Conservation (phyloP, 2,888 invertebrate genomes). For the Lasioglossum pauxillum region DNA sequence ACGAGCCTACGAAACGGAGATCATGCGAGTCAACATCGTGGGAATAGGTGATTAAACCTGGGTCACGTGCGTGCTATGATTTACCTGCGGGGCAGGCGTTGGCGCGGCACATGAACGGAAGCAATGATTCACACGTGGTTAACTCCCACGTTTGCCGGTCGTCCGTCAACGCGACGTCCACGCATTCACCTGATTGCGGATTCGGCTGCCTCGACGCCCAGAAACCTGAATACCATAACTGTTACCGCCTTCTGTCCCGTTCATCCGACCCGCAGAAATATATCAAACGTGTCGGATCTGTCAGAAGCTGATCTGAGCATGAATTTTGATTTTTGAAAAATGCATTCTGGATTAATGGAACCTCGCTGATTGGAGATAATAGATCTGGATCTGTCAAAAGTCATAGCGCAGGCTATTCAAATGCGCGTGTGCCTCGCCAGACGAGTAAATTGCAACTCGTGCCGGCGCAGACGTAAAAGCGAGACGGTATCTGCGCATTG, state of each 20-base stretch:
- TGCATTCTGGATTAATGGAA: background rate
- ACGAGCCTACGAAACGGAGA: constrained; percentile 87
- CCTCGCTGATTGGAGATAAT: background rate
- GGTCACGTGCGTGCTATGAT: constrained; percentile 52
- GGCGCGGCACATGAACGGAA: constrained; percentile 97
- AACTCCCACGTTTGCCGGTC: constrained; percentile 96
- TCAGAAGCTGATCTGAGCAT: background rate
- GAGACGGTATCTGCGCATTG: constrained; percentile 72
- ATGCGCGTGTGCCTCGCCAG: constrained; percentile 50
- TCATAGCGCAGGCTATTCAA: constrained; percentile 65
- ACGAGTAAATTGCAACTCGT: constrained; percentile 72
- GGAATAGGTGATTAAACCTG: background rate
- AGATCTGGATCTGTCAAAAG: background rate
- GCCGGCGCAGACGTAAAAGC: constrained; percentile 61
- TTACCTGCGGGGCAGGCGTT: constrained; percentile 94
- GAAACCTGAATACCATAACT: constrained; percentile 87
- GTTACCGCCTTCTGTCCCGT: background rate
- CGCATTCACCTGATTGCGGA: constrained; percentile 95
- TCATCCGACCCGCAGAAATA: background rate
- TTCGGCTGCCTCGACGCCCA: constrained; percentile 97
- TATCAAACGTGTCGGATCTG: background rate
- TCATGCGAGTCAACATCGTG: background rate
- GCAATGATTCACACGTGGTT: constrained; percentile 96
- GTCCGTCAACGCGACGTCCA: constrained; percentile 89
- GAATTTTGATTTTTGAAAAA: no score